Conservation (phyloP, 2,888 invertebrate genomes). For the Pachliopta kotzebuea region DNA sequence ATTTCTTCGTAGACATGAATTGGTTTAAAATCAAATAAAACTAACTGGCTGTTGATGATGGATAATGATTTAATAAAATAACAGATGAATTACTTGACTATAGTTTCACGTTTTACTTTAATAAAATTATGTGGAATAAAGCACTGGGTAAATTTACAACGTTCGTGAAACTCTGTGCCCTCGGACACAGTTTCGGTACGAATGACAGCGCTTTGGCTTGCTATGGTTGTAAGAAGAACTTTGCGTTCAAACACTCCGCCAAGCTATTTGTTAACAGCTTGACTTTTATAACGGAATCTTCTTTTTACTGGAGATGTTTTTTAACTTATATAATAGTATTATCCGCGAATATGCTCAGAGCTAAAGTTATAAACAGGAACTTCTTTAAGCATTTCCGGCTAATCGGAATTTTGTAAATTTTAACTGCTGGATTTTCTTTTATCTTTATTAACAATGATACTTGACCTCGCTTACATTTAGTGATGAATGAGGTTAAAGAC, state of each 20-base stretch:
- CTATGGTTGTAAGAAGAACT: conserved; percentile 14
- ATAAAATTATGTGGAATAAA: conserved; percentile 14
- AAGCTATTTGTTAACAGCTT: conserved; percentile 12
- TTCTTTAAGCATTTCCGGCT: too few species aligned
- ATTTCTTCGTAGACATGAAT: too few species aligned
- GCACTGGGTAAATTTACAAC: conserved; percentile 16
- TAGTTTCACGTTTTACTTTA: conserved; percentile 18
- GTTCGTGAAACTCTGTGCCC: conserved; percentile 6
- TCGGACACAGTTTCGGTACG: conserved; percentile 14
- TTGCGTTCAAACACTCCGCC: conserved; percentile 17
- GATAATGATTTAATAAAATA: too few species aligned
- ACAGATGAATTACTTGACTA: conserved; percentile 8
- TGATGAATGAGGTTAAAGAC: too few species aligned
- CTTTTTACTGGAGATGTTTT: conserved; percentile 8
- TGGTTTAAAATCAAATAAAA: too few species aligned
- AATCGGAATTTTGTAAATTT: too few species aligned
- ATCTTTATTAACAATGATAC: too few species aligned
- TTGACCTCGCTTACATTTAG: too few species aligned
- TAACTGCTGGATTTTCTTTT: too few species aligned
- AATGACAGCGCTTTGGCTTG: conserved; percentile 19
- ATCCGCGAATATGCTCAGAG: background rate
- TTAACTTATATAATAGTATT: conserved; percentile 5
- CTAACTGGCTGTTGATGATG: too few species aligned
- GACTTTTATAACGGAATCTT: conserved; percentile 15
- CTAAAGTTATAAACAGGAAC: too few species aligned